These are phyloP conservation scores for Cyprinus carpio DNA, from an alignment of 2,113 vertebrate species.

Conservation along the genomic window DNA sequence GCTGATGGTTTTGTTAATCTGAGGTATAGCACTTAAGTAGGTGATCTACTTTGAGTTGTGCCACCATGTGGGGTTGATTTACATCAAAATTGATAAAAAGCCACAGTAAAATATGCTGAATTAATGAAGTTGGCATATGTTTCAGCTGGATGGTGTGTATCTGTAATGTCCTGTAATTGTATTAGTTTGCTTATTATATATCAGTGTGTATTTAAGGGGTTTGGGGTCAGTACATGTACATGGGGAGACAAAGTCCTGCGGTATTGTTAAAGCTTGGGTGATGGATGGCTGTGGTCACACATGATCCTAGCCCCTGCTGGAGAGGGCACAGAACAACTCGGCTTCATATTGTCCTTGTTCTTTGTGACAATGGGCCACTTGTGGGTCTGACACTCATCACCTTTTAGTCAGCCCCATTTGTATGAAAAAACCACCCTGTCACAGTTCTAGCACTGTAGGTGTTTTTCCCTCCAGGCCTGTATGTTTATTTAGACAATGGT, in stretches of 20 bases:
- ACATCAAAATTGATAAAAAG: neutral
- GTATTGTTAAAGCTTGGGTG: slow-evolving; percentile 62
- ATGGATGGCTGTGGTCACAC: slow-evolving; percentile 64
- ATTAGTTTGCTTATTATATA: neutral
- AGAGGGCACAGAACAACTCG: slow-evolving; percentile 60
- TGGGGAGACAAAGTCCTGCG: slow-evolving; percentile 17
- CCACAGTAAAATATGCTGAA: neutral
- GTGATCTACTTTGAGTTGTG: slow-evolving; percentile 25
- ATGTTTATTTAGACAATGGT: slow-evolving; percentile 60
- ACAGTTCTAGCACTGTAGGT: slow-evolving; percentile 56
- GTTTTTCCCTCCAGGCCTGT: slow-evolving; percentile 41
- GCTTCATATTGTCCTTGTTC: slow-evolving; percentile 71
- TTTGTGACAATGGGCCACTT: slow-evolving; percentile 68
- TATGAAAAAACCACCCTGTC: slow-evolving; percentile 64
- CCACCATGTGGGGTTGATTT: neutral
- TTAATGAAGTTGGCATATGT: neutral
- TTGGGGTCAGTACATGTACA: slow-evolving; percentile 39
- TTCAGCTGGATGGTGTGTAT: neutral
- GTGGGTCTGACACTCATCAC: slow-evolving; percentile 74
- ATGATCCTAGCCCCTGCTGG: slow-evolving; percentile 60
- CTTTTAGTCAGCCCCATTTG: slow-evolving; percentile 68
- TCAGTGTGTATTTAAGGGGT: slow-evolving; percentile 11
- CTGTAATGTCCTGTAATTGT: neutral
- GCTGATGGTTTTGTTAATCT: slow-evolving; percentile 29
- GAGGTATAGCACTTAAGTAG: neutral